phyloP scores from a whole-genome alignment of 1,140 invertebrate genomes.

The Ruditapes philippinarum region DNA sequence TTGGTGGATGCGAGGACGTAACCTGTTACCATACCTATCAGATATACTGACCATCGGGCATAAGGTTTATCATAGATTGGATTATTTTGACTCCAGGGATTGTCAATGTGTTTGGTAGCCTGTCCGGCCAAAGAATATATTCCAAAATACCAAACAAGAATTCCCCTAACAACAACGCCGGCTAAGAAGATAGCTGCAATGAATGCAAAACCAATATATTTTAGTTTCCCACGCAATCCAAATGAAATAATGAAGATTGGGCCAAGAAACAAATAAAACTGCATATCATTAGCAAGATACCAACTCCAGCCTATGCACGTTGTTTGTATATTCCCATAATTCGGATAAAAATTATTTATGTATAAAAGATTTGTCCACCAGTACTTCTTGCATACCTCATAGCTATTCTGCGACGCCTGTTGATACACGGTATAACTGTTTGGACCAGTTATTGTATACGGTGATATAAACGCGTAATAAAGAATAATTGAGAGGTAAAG shows the following conservation, averaged over 20 bases:
- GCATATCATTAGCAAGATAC: constrained; percentile 66
- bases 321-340: constrained; percentile 83
- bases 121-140: constrained; percentile 1
- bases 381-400: constrained; percentile 88
- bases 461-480: constrained; percentile 91
- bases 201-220: neutral
- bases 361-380: constrained; percentile 96
- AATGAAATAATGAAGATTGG: constrained; percentile 12
- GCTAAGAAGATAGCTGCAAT: neutral
- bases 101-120: constrained; percentile 47
- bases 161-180: neutral
- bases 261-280: constrained; percentile 45
- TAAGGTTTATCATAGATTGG: constrained; percentile 49
- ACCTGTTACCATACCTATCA: constrained; percentile 50
- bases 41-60: constrained; percentile 47
- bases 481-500: constrained; percentile 94
- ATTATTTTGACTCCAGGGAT: neutral
- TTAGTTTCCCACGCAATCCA: neutral
- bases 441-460: constrained; percentile 89
- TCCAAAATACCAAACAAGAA: constrained; percentile 33
- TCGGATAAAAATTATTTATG: constrained; percentile 91
- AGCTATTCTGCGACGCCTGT: neutral
- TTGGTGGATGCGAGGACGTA: constrained; percentile 31
- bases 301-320: constrained; percentile 46
- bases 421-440: neutral